These are phyloP conservation scores for Tenebrosternarchus preto DNA, from an alignment of 2,113 vertebrate genomes.

Conservation along the genomic window DNA sequence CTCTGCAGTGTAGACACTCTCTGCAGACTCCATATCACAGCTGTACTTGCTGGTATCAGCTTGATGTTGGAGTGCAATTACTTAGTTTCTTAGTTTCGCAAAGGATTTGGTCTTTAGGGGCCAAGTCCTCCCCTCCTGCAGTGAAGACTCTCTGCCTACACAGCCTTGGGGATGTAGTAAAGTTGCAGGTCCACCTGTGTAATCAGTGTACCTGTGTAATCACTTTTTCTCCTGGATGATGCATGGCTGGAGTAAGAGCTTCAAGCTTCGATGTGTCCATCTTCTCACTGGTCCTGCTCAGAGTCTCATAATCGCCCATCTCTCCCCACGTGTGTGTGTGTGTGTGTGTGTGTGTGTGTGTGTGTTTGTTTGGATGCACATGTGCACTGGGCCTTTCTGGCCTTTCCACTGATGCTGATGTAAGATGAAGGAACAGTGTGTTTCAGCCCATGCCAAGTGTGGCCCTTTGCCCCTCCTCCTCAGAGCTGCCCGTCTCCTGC, in stretches of 20 bases:
- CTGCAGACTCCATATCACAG: constrained; percentile 18
- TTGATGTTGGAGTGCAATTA: background rate
- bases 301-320: constrained; percentile 1
- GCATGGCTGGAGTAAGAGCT: constrained; percentile 9
- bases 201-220: constrained; percentile 41
- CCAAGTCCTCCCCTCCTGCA: background rate
- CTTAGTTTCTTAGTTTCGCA: background rate
- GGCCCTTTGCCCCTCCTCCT: background rate
- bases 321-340: background rate
- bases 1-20: too few species aligned
- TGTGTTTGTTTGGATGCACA: too few species aligned
- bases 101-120: background rate
- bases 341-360: background rate
- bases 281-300: constrained; percentile 13
- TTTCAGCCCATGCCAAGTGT: constrained; percentile 34
- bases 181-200: constrained; percentile 40
- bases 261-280: constrained; percentile 12
- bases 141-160: background rate
- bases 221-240: constrained; percentile 4
- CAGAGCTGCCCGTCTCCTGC: constrained; percentile 29
- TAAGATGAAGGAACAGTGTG: constrained; percentile 46
- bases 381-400: constrained; percentile 4
- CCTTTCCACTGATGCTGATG: constrained; percentile 47
- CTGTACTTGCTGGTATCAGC: background rate
- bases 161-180: constrained; percentile 9